phyloP scores from a whole-genome alignment of 1,140 invertebrate genomes.

The Diprion similis region DNA sequence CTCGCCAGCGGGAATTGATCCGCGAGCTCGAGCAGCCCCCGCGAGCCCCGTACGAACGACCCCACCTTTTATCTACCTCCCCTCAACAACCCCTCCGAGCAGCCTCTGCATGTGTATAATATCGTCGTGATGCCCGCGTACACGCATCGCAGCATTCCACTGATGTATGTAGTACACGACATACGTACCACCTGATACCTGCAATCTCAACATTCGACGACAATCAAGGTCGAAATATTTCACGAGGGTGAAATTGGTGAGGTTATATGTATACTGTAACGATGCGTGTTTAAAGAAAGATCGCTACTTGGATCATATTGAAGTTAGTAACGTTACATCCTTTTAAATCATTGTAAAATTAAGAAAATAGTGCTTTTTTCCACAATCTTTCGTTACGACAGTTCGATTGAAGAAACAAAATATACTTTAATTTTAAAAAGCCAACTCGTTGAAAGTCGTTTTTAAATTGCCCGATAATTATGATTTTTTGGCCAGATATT shows the following conservation, averaged over 20 bases:
- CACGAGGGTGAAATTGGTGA: neutral
- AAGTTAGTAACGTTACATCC: no score
- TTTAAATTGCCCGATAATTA: neutral
- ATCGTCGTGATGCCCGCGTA: conserved; percentile 14
- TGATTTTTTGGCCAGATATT: conserved; percentile 9
- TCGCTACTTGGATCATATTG: no score
- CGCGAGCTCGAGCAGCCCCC: conserved; percentile 33
- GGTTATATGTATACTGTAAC: neutral
- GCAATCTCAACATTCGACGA: neutral
- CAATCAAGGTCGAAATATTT: no score
- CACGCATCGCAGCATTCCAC: conserved; percentile 12
- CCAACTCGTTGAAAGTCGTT: neutral
- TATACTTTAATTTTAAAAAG: neutral
- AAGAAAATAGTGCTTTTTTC: neutral
- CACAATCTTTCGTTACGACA: no score
- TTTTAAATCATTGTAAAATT: no score
- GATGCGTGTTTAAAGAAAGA: no score
- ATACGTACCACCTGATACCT: neutral
- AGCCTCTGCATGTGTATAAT: neutral
- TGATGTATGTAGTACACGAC: neutral
- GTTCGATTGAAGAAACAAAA: neutral
- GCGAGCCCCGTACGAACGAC: conserved; percentile 25
- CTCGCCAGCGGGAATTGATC: conserved; percentile 44
- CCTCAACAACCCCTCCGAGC: conserved; percentile 20
- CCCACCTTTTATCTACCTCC: conserved; percentile 18